Percentiles rank a stretch among this genome's conserved stretches.
Conservation (phyloP, 2,888 invertebrate genomes). For the Parascotia fuliginaria region DNA sequence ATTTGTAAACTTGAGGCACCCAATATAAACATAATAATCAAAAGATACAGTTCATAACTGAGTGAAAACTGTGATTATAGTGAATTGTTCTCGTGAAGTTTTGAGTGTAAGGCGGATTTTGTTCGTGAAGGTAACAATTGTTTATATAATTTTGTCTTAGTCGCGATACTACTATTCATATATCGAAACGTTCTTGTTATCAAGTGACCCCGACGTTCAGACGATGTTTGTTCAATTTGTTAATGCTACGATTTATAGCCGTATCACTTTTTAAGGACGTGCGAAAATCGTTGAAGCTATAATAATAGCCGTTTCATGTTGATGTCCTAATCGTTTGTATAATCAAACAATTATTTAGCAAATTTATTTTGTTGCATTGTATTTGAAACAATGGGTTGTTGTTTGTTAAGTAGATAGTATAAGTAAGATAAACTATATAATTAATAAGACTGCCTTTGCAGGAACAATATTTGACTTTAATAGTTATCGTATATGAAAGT, state of each 20-base stretch:
- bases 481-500: background rate
- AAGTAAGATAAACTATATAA: conserved; percentile 18
- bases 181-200: conserved; percentile 58
- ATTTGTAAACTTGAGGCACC: conserved; percentile 40
- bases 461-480: conserved; percentile 12
- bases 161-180: conserved; percentile 37
- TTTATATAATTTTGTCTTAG: conserved; percentile 35
- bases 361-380: conserved; percentile 26
- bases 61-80: conserved; percentile 35
- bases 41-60: conserved; percentile 6
- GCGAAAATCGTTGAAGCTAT: conserved; percentile 41
- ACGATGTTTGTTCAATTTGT: conserved; percentile 66
- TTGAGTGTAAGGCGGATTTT: conserved; percentile 11
- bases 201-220: conserved; percentile 65
- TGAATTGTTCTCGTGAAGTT: conserved; percentile 28
- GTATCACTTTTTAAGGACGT: conserved; percentile 48
- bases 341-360: conserved; percentile 19
- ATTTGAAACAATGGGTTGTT: conserved; percentile 32
- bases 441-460: conserved; percentile 22
- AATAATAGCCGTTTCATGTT: conserved; percentile 4
- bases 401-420: conserved; percentile 4
- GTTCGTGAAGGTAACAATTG: conserved; percentile 31
- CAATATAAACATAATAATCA: conserved; percentile 19
- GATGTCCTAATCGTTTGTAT: conserved; percentile 19
- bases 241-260: conserved; percentile 52